These are phyloP conservation scores for Trachemys scripta DNA, from an alignment of 2,113 vertebrate species.

Conservation along the genomic window DNA sequence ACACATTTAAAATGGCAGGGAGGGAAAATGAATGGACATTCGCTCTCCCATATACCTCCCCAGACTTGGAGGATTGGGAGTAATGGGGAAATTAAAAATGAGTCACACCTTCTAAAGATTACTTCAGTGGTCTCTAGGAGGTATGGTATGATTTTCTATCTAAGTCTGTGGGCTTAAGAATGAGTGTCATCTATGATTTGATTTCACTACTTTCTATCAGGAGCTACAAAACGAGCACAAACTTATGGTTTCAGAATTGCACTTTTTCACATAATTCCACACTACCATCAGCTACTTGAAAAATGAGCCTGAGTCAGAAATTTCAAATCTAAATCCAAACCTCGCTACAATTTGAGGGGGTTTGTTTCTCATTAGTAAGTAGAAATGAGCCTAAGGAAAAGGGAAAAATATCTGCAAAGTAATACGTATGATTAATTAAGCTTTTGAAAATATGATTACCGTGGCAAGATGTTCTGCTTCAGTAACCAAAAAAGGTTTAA, in stretches of 20 bases:
- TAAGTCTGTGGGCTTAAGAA: not conserved
- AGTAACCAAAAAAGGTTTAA: not conserved
- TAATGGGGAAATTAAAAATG: not conserved
- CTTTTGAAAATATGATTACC: not conserved
- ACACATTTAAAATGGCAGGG: not conserved
- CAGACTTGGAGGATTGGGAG: not conserved
- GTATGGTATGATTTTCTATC: not conserved
- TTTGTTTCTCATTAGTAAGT: not conserved
- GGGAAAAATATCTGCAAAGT: not conserved
- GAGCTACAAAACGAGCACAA: not conserved
- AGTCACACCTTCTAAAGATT: not conserved
- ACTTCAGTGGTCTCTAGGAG: too few relatives aligned
- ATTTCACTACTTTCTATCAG: not conserved
- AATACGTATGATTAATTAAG: not conserved
- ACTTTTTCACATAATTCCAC: not conserved
- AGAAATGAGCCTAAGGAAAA: not conserved
- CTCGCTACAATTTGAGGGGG: not conserved
- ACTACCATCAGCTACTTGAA: fast-evolving
- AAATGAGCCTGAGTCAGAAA: not conserved
- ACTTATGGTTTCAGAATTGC: not conserved
- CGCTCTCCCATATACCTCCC: not conserved
- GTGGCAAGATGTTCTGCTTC: not conserved
- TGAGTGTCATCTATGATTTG: not conserved
- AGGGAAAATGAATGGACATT: not conserved
- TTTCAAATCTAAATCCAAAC: not conserved